Base-by-base conservation (phyloP, 2,113 vertebrate species). In the Ciconia boyciana region DNA sequence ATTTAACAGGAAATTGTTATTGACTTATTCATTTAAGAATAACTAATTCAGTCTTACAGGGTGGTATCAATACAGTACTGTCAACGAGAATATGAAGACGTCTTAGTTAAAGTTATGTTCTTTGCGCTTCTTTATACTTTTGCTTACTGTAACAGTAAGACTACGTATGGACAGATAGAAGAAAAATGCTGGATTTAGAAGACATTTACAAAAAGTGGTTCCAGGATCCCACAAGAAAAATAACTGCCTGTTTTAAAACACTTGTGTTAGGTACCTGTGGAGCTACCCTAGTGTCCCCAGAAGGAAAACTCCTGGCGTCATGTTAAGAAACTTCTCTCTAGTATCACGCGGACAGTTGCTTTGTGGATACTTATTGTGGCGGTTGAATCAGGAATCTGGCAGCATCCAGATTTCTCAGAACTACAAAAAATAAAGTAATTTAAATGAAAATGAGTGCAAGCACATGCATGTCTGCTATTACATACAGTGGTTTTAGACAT, bases 291-390 rank as follows among this genome's bases (percentile, higher is more conserved):
- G n/a, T 0, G 0, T 46, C 39, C 22, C 0, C 1, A 65, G 76
- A 46, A 77, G 16, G 11, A 60, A 34, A 77, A 13, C 13, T 68
- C 11, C n/a, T 0, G 0, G 7, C 1, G 0, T 57, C 5, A 1
- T 8, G 25, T 52, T 46, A 32, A 4, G 19, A 25, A 81, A 65
- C 2, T 2, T 57, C 7, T 66, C 11, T 52, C 0, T 32, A 21
- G 28, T 15, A 10, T 20, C 32, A n/a, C 1, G 1, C 19, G 26
- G 31, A 28, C 10, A 43, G 13, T 10, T 66, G 31, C 17, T 17
- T 49, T 8, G 24, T 1, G 68, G 32, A 16, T 48, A 2, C 17
- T 64, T 22, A 9, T 13, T 83, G 16, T 83, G 49, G 29, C 11
- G 41, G n/a, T 16, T 46, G 25, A 41, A 29, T 21, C 7, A 46